Percentiles rank a stretch among this genome's conserved stretches.
Conservation (phyloP, 2,797 vertebrate genomes). For the Sebastes iracundus region DNA sequence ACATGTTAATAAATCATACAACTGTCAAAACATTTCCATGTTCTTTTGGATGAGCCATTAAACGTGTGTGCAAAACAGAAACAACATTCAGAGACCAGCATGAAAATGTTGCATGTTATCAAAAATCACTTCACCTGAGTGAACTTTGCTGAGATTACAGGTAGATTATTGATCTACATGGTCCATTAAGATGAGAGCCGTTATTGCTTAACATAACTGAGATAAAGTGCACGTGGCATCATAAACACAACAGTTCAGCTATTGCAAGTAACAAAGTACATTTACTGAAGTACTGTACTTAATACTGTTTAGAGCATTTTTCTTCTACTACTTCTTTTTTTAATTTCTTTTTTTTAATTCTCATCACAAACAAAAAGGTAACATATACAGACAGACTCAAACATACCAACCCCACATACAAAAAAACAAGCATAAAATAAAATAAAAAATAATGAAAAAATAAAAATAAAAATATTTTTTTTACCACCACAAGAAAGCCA, state of each 20-base stretch:
- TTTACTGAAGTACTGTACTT: neutral
- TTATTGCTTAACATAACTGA: neutral
- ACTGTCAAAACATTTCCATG: conserved; percentile 53
- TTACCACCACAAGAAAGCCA: too few species aligned
- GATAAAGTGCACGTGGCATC: neutral
- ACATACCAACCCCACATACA: too few species aligned
- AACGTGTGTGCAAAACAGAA: conserved; percentile 34
- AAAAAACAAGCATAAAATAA: too few species aligned
- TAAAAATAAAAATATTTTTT: too few species aligned
- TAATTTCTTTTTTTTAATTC: too few species aligned
- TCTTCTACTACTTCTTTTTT: too few species aligned
- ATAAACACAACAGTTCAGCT: neutral
- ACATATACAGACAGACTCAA: too few species aligned
- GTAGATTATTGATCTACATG: neutral
- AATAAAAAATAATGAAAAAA: too few species aligned
- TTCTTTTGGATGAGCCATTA: conserved; percentile 38
- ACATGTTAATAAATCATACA: conserved; percentile 47
- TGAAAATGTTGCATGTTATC: neutral
- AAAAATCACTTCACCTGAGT: neutral
- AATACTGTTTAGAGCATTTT: neutral
- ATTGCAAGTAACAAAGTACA: neutral
- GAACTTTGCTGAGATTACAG: neutral
- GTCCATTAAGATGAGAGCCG: neutral
- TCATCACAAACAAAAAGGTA: too few species aligned
- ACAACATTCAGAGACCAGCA: neutral